Base-by-base conservation (phyloP, 2,888 invertebrate genomes). In the Coenonympha arcania region DNA sequence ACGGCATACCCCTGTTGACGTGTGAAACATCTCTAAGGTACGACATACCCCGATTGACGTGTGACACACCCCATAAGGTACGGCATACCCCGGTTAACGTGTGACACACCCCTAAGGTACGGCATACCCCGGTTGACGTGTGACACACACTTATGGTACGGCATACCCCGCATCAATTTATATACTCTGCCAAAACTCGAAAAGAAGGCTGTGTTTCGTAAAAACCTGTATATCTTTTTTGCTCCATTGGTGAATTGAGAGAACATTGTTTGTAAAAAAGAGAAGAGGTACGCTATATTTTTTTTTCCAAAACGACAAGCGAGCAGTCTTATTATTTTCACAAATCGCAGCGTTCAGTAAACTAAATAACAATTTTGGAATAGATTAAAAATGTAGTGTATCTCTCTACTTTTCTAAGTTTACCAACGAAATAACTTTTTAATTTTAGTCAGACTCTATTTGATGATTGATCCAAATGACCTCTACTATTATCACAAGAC, bases 31-130 rank as follows among this genome's bases (percentile, higher is more conserved):
- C 44, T 22, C 19, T 19, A 28, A 30, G 28, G 28, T 43, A 43
- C 20, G 37, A 22, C 22, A 37, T 33, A 22, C 31, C 31, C 30
- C 31, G 9, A 5, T 13, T 20, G 19, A 31, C 22, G n/a, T 19
- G n/a, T 22, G 19, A 18, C 18, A 41, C 19, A 22, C 5, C n/a
- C n/a, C 8, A n/a, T 1, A 33, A 15, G 9, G 31, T 8, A 8
- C n/a, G n/a, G n/a, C n/a, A n/a, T n/a, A n/a, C n/a, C 82, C 93
- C 93, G 81, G 93, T 93, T 66, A 93, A 93, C 80, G 93, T 93
- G 65, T 93, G 67, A 44, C 24, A 34, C 44, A 34, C 34, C 44
- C 31, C 19, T 19, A 28, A 30, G 28, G 28, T 43, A 43, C 20
- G 37, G 37, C 22, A 37, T 33, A 22, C 31, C 31, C 30, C 31